These are phyloP conservation scores for Macropis europaea DNA, from an alignment of 2,888 invertebrate species.

Conservation along the genomic window DNA sequence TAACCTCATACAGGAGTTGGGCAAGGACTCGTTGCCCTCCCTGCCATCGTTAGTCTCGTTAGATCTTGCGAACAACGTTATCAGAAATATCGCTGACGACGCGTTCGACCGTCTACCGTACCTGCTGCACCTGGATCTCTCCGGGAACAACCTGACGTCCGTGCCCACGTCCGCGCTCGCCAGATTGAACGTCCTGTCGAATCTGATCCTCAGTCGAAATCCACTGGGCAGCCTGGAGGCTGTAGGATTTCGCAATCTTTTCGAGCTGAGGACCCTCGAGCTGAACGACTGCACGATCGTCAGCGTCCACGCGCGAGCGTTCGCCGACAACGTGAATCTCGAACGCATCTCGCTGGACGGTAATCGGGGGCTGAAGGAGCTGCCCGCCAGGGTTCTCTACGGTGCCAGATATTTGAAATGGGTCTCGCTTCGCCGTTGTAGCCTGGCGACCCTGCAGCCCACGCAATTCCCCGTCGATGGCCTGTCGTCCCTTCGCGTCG, in stretches of 20 bases:
- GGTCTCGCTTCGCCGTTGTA: slow-evolving; percentile 89
- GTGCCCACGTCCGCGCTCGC: slow-evolving; percentile 89
- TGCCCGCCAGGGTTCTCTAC: slow-evolving; percentile 92
- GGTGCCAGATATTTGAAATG: slow-evolving; percentile 89
- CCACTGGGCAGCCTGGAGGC: slow-evolving; percentile 87
- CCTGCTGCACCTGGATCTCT: slow-evolving; percentile 87
- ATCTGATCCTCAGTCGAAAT: slow-evolving; percentile 90
- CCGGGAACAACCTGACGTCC: slow-evolving; percentile 90
- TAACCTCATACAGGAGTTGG: slow-evolving; percentile 88
- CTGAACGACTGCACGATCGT: slow-evolving; percentile 82
- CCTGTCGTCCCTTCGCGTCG: slow-evolving; percentile 87
- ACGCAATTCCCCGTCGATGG: slow-evolving; percentile 92
- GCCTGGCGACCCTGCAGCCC: slow-evolving; percentile 87
- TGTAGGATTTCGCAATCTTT: slow-evolving; percentile 91
- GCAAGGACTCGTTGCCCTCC: slow-evolving; percentile 87
- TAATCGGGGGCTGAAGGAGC: slow-evolving; percentile 86
- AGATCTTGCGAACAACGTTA: slow-evolving; percentile 88
- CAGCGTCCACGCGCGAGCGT: slow-evolving; percentile 88
- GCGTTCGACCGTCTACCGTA: slow-evolving; percentile 88
- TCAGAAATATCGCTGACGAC: slow-evolving; percentile 86
- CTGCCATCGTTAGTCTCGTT: slow-evolving; percentile 87
- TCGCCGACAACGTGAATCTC: slow-evolving; percentile 91
- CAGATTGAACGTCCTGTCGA: slow-evolving; percentile 88
- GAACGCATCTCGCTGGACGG: slow-evolving; percentile 89
- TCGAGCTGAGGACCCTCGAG: slow-evolving; percentile 88